A percentile compares a stretch with the other conserved stretches of the same genome.
Evolutionary conservation across 2,888 invertebrate species (phyloP).

Genomic region (Serrognathus titanus): DNA sequence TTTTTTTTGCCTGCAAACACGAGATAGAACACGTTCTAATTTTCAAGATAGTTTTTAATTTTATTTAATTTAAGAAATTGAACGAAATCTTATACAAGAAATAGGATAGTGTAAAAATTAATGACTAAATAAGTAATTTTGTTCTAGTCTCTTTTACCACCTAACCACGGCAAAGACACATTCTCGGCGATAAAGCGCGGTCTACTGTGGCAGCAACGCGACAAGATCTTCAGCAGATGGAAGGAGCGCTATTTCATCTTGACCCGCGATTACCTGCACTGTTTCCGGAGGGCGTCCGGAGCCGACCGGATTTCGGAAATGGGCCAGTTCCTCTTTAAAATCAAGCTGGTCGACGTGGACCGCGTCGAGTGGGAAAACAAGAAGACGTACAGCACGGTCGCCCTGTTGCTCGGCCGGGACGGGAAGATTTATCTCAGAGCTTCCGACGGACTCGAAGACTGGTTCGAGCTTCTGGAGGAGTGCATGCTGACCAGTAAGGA

Average conservation of each 20-base stretch:
- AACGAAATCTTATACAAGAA: too few species aligned
- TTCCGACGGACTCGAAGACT: constrained; percentile 60
- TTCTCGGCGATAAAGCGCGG: constrained; percentile 62
- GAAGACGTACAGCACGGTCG: constrained; percentile 61
- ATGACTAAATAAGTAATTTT: too few species aligned
- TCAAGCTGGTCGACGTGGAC: constrained; percentile 62
- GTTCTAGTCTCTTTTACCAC: constrained; percentile 41
- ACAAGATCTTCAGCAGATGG: constrained; percentile 63
- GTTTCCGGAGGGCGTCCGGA: constrained; percentile 61
- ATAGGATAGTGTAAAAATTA: too few species aligned
- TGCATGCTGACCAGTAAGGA: constrained; percentile 63
- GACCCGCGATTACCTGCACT: constrained; percentile 63
- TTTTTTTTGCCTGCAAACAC: too few species aligned
- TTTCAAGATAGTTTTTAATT: too few species aligned
- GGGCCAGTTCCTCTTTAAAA: constrained; percentile 65
- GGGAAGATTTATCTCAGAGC: constrained; percentile 51
- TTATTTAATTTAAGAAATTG: too few species aligned
- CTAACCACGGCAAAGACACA: constrained; percentile 45
- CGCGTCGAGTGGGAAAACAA: constrained; percentile 65
- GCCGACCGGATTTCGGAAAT: constrained; percentile 59
- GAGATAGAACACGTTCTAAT: too few species aligned
- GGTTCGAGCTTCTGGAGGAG: constrained; percentile 64
- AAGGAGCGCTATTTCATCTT: constrained; percentile 65
- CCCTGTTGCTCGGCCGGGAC: constrained; percentile 53
- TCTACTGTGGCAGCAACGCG: constrained; percentile 62